Evolutionary conservation across 2,797 vertebrate species (phyloP), one percentile per base, ranked within the genome.

Genomic region (Ctenopoma multispine): DNA sequence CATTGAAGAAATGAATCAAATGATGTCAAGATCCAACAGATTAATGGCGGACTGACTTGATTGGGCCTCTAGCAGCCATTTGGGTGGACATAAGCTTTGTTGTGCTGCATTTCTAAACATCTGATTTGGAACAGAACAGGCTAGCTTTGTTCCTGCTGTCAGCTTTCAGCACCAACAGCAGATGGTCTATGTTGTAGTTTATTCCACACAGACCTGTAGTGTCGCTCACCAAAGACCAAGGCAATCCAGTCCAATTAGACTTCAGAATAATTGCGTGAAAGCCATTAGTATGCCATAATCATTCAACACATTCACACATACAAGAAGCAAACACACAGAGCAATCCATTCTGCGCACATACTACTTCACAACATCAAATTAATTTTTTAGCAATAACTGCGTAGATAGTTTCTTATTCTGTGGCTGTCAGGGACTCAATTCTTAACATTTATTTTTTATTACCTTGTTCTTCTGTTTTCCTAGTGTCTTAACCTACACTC

Each of bases 301-400:
- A 24, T 53, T 57, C 2, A 31, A 58, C 24, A 59, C 15, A 31
- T 46, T n/a, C n/a, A 58, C 24, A 59, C 15, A 31, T 46, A 23
- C n/a, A 21, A 62, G 57, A 24, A 12, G 40, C 21, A 74, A 61
- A 49, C 24, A 34, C 38, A 17, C 23, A n/a, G 10, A 63, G 41
- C 7, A 2, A 1, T 14, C 1, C 31, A 34, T 3, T 38, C 23
- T 44, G 8, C 20, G 27, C 44, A 55, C 48, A 55, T 46, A 63
- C 69, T 50, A 20, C 20, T 75, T 68, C 27, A 29, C 48, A 38
- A 5, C 48, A 20, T 31, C 31, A 34, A 51, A 31, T 31, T 17
- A 7, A 13, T 17, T 17, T 43, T 40, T 3, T 5, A 40, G 38
- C 10, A 40, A 13, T 14, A 40, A 40, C 38, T 12, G 5, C 10